Conservation (phyloP, 2,888 invertebrate species). For the Meiosimyza decipiens region DNA sequence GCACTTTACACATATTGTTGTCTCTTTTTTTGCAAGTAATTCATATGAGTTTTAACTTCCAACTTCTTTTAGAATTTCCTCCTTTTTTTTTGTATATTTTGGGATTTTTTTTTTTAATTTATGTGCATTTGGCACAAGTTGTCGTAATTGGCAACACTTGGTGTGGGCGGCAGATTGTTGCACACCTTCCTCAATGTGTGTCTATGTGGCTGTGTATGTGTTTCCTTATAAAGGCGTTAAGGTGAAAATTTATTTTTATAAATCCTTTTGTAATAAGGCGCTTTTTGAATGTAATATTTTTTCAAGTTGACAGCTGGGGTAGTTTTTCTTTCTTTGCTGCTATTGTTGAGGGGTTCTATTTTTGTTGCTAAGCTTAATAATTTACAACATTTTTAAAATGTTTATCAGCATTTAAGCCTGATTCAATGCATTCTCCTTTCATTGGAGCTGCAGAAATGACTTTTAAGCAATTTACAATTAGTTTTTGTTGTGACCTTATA, state of each 20-base stretch:
- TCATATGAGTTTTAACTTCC: too few species aligned
- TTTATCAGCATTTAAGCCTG: slow-evolving; percentile 59
- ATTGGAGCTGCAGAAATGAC: background rate
- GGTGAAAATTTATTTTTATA: slow-evolving; percentile 61
- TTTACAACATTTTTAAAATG: slow-evolving; percentile 13
- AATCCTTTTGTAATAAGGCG: slow-evolving; percentile 60
- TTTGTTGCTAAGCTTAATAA: background rate
- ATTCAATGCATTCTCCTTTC: slow-evolving; percentile 46
- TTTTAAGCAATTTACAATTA: too few species aligned
- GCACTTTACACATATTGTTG: too few species aligned
- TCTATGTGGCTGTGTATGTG: slow-evolving; percentile 41
- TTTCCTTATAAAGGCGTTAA: slow-evolving; percentile 60
- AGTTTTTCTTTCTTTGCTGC: slow-evolving; percentile 13
- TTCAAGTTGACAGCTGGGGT: slow-evolving; percentile 56
- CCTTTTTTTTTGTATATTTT: background rate
- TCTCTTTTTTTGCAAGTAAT: too few species aligned
- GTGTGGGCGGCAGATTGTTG: slow-evolving; percentile 9
- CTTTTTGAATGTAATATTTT: slow-evolving; percentile 58
- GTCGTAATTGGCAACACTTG: slow-evolving; percentile 59
- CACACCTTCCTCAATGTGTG: background rate
- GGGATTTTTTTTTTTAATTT: slow-evolving; percentile 50
- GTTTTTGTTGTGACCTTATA: too few species aligned
- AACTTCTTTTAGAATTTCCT: slow-evolving; percentile 4
- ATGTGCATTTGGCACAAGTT: slow-evolving; percentile 58
- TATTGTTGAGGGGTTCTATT: background rate